Percentiles rank a stretch among this genome's conserved stretches.
Evolutionary conservation across 2,888 invertebrate genomes (phyloP).

Genomic region (Mythimna albipuncta): DNA sequence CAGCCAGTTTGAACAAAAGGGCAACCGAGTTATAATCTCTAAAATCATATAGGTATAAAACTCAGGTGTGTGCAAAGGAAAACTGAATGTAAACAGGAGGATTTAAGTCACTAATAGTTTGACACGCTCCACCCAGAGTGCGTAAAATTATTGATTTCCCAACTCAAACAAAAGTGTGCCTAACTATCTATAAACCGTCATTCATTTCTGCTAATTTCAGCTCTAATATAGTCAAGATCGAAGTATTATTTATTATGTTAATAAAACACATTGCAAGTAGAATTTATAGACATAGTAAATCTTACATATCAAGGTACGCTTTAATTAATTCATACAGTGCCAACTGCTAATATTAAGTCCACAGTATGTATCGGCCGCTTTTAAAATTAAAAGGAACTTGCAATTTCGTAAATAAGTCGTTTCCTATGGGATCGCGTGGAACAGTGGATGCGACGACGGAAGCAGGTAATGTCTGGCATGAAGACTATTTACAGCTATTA

Average conservation of each 20-base stretch:
- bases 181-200: not conserved
- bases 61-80: not conserved
- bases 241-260: conserved; percentile 4
- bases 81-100: no score
- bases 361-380: not conserved
- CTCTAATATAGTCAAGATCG: not conserved
- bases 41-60: conserved; percentile 11
- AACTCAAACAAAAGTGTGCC: no score
- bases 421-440: conserved; percentile 22
- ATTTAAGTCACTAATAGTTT: no score
- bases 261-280: conserved; percentile 7
- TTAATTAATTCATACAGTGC: conserved; percentile 22
- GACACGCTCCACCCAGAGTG: no score
- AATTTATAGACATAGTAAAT: conserved; percentile 19
- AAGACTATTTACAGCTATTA: conserved; percentile 5
- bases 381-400: conserved; percentile 1
- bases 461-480: conserved; percentile 19
- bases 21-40: conserved; percentile 5
- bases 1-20: conserved; percentile 35
- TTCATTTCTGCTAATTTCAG: not conserved
- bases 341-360: conserved; percentile 4
- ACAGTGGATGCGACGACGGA: conserved; percentile 10
- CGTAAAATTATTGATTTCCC: no score
- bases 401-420: conserved; percentile 21
- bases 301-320: conserved; percentile 17